Evolutionary conservation across 2,888 invertebrate genomes (phyloP).

Genomic region (Rosalia funebris): DNA sequence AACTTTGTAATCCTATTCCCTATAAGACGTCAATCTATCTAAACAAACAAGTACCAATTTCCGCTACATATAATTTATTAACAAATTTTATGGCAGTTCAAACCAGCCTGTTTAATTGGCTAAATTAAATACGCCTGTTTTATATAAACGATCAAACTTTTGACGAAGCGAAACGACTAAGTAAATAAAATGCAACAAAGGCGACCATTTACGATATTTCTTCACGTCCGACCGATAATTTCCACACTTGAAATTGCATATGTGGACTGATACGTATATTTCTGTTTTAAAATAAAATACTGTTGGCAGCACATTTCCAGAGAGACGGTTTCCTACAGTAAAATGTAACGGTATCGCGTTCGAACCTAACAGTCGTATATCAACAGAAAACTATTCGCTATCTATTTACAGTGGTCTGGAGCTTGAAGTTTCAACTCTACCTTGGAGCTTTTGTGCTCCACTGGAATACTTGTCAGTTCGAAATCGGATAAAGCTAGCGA

Average conservation of each 20-base stretch:
- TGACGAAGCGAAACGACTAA: neutral
- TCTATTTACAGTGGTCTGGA: slow-evolving; percentile 32
- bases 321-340: slow-evolving; percentile 22
- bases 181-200: slow-evolving; percentile 9
- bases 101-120: neutral
- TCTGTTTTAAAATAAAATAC: slow-evolving; percentile 26
- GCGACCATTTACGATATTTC: slow-evolving; percentile 13
- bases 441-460: slow-evolving; percentile 29
- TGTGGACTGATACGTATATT: slow-evolving; percentile 27
- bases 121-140: too few species aligned
- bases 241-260: slow-evolving; percentile 18
- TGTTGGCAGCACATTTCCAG: slow-evolving; percentile 25
- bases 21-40: too few species aligned
- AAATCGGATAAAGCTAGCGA: slow-evolving; percentile 23
- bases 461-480: slow-evolving; percentile 19
- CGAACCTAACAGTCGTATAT: slow-evolving; percentile 28
- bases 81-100: neutral
- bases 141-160: too few species aligned
- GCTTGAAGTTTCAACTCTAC: slow-evolving; percentile 31
- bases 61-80: neutral
- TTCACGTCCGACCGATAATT: slow-evolving; percentile 21
- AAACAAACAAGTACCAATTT: too few species aligned
- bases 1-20: too few species aligned
- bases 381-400: slow-evolving; percentile 31
- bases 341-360: slow-evolving; percentile 25